Percentiles rank a stretch among this genome's conserved stretches.
Evolutionary conservation across 2,113 vertebrate genomes (phyloP).

Genomic region (Falcunculus frontatus): DNA sequence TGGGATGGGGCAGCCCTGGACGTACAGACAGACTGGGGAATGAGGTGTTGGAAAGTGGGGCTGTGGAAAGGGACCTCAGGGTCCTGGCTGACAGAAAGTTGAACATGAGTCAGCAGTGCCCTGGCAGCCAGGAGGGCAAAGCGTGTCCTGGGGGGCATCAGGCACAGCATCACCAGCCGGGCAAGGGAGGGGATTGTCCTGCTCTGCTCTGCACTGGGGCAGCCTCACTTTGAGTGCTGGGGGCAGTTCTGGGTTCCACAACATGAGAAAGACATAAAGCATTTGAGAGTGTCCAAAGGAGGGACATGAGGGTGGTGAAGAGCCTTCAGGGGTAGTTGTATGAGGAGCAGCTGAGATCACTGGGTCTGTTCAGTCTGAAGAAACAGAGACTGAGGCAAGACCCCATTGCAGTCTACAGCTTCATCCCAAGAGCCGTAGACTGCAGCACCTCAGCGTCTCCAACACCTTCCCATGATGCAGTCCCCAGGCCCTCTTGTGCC

Average conservation of each 20-base stretch:
- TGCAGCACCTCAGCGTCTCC: background rate
- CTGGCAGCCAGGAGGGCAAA: background rate
- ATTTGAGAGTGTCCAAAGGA: background rate
- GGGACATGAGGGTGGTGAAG: background rate
- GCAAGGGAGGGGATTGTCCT: background rate
- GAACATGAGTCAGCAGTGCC: background rate
- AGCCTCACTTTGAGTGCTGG: background rate
- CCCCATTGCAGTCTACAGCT: background rate
- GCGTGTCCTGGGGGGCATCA: accelerated
- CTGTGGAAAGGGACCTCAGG: too few species aligned
- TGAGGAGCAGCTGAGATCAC: background rate
- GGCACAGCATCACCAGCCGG: accelerated
- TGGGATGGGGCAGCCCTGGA: too few species aligned
- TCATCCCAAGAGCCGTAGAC: background rate
- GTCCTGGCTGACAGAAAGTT: accelerated
- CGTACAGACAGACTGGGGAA: background rate
- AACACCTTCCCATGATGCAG: background rate
- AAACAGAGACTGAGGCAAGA: background rate
- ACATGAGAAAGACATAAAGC: too few species aligned
- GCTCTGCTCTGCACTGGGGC: background rate
- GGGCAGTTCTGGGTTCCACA: background rate
- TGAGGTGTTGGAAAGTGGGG: background rate
- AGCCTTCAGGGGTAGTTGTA: accelerated
- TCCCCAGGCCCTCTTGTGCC: background rate
- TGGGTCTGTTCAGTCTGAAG: background rate